Percentiles rank a stretch among this genome's conserved stretches.
These are phyloP conservation scores for Tachuris rubrigastra DNA, from an alignment of 2,113 vertebrate genomes.

Conservation along the genomic window DNA sequence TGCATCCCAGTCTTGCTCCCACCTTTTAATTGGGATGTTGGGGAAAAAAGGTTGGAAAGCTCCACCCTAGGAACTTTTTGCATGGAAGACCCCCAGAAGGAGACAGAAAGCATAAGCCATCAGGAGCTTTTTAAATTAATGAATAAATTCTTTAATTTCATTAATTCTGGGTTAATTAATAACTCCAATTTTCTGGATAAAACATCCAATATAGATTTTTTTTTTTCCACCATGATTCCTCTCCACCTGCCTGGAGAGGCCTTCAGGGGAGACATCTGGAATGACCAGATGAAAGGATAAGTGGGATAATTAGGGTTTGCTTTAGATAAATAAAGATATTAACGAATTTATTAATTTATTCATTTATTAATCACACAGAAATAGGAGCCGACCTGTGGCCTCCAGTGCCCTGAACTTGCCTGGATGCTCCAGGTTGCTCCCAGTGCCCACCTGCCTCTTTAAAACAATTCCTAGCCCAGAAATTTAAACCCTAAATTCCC, in stretches of 20 bases:
- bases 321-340: neutral
- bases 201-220: neutral
- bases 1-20: neutral
- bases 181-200: neutral
- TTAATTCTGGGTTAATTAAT: neutral
- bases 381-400: neutral
- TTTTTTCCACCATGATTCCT: neutral
- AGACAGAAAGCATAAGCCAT: neutral
- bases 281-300: neutral
- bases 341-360: no score
- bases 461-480: neutral
- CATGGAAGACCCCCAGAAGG: neutral
- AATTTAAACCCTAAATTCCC: neutral
- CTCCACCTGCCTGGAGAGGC: neutral
- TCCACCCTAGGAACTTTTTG: neutral
- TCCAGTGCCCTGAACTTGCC: neutral
- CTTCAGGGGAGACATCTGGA: neutral
- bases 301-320: neutral
- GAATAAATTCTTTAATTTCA: no score
- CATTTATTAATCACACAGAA: neutral
- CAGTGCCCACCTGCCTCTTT: neutral
- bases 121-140: neutral
- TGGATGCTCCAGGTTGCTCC: neutral
- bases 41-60: neutral
- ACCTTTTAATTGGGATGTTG: neutral